Conservation (phyloP, 2,113 vertebrate genomes). For the Asarcornis scutulata region DNA sequence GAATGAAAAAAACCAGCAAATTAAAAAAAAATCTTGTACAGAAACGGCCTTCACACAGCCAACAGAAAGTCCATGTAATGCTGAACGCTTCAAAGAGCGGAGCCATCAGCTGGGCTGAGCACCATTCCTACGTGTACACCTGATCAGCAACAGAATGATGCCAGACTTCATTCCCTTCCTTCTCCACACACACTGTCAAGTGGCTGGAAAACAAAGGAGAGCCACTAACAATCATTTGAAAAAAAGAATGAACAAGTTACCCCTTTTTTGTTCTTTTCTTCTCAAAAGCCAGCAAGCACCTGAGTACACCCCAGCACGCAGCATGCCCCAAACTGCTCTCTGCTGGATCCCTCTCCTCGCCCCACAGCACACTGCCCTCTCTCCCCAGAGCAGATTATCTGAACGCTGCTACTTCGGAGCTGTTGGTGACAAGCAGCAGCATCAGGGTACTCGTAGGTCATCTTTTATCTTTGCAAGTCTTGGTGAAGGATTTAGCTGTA, state of each 20-base stretch:
- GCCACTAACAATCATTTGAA: neutral
- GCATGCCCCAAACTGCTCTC: neutral
- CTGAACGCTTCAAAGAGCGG: neutral
- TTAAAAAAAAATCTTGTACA: neutral
- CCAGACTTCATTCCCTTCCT: neutral
- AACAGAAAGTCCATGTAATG: neutral
- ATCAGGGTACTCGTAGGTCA: neutral
- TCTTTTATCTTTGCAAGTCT: constrained; percentile 29
- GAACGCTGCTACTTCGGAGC: constrained; percentile 1
- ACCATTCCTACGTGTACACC: neutral
- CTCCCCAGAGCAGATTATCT: neutral
- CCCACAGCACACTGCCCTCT: neutral
- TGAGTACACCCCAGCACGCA: neutral
- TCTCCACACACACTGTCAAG: neutral
- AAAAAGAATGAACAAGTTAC: neutral
- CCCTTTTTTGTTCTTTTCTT: neutral
- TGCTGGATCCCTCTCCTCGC: neutral
- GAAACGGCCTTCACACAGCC: neutral
- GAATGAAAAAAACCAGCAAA: neutral
- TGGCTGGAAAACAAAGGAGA: neutral
- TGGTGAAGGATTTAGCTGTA: neutral
- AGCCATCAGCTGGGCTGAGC: neutral
- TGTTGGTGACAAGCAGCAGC: constrained; percentile 20
- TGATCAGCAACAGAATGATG: neutral
- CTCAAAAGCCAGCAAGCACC: neutral